A percentile compares a stretch with the other conserved stretches of the same genome.
These are phyloP conservation scores for Hylaea fasciaria DNA, from an alignment of 2,888 invertebrate species.

Conservation along the genomic window DNA sequence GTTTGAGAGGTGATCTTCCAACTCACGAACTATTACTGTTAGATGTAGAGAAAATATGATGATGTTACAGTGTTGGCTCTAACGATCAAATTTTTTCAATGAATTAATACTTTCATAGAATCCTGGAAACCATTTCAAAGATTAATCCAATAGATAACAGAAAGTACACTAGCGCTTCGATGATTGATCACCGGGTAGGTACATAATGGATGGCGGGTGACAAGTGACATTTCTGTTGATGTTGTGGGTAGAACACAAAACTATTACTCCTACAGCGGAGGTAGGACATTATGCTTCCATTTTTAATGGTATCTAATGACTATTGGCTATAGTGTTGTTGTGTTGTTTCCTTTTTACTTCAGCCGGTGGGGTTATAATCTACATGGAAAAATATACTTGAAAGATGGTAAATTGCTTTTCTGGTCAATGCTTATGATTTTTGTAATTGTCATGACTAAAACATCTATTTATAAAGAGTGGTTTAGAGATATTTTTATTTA, in stretches of 20 bases:
- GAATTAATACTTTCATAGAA: background rate
- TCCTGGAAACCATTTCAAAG: slow-evolving; percentile 14
- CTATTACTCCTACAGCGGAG: no score
- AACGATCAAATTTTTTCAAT: background rate
- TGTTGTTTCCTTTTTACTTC: slow-evolving; percentile 3
- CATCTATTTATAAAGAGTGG: no score
- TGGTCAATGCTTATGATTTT: no score
- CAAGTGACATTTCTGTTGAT: background rate
- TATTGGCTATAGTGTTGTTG: slow-evolving; percentile 10
- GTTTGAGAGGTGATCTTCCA: no score
- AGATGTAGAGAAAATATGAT: no score
- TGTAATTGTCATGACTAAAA: no score
- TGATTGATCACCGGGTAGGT: slow-evolving; percentile 29
- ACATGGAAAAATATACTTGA: no score
- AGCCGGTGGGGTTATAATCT: no score
- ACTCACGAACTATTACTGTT: no score
- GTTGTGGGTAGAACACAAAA: background rate
- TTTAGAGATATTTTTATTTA: background rate
- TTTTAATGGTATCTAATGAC: slow-evolving; percentile 25
- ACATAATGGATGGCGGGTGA: slow-evolving; percentile 20
- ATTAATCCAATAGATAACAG: slow-evolving; percentile 22
- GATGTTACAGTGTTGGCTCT: no score
- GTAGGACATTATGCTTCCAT: slow-evolving; percentile 11
- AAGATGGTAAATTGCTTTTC: no score
- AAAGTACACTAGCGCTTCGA: slow-evolving; percentile 20